Base-by-base conservation (phyloP, 2,797 vertebrate species). In the Pachyuromys duprasi region DNA sequence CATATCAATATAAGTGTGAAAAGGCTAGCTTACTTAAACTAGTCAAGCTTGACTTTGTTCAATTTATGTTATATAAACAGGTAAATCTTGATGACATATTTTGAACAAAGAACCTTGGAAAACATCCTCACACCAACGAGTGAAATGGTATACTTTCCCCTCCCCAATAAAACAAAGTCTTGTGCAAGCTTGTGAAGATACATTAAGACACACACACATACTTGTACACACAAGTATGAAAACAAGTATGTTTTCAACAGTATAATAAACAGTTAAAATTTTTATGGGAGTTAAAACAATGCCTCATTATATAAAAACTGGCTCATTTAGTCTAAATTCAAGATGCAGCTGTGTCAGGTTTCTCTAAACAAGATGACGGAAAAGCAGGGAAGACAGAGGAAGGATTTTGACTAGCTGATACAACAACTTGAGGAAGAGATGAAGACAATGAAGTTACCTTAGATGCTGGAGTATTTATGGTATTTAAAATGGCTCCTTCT, bases 401-500 rank as follows among this genome's bases (percentile, higher is more conserved):
- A 97, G 98, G 91, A 96, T 98, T 99, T 90, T 97, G 98, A 97
- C 96, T 98, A 94, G 98, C 97, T 89, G 98, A 98, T 92, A 98
- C 98, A 89, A 97, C 93, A 96, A 98, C 96, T 87, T 98, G 94
- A 95, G 98, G 98, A n/a, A 98, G 96, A 86, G 98, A 97, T 74
- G 98, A 97, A 96, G 98, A 97, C 2, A 98, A 45, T 18, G 98
- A 97, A 93, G 98, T 98, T 96, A 98, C 96, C 97, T 98, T 97
- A 92, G 98, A 98, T 69, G 98, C 93, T 93, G 99, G 98, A 91
- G 98, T 97, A 98, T 98, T 98, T 98, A 99, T 98, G 97, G 99
- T 98, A 98, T 99, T 99, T 97, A 99, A 97, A 99, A 99, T 98
- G 26, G 99, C 99, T 92, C 99, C 99, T 95, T 99, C 99, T 78